These are phyloP conservation scores for Luehdorfia chinensis DNA, from an alignment of 1,140 invertebrate genomes.

Conservation along the genomic window DNA sequence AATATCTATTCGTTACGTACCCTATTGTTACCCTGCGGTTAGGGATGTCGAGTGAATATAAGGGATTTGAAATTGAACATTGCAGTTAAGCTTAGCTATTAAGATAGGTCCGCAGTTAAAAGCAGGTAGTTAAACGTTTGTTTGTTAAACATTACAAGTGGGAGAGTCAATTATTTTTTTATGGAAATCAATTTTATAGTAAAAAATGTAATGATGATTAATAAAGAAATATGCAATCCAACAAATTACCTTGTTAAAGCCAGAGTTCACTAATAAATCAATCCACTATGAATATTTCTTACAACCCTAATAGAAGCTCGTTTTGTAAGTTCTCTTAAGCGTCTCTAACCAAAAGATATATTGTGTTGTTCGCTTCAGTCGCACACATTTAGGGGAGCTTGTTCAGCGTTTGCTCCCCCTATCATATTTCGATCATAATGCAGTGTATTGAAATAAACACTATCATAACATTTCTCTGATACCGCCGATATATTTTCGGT, in stretches of 20 bases:
- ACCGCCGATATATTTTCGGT: slow-evolving; percentile 1
- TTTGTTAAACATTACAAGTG: slow-evolving; percentile 15
- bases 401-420: slow-evolving; percentile 21
- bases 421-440: slow-evolving; percentile 36
- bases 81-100: slow-evolving; percentile 20
- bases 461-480: slow-evolving; percentile 32
- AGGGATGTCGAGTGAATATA: slow-evolving; percentile 56
- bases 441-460: slow-evolving; percentile 36
- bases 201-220: too few relatives aligned
- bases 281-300: slow-evolving; percentile 5
- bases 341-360: slow-evolving; percentile 23
- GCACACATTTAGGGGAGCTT: slow-evolving; percentile 16
- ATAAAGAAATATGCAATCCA: too few relatives aligned
- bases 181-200: too few relatives aligned
- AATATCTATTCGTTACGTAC: slow-evolving; percentile 65
- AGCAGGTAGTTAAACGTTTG: slow-evolving; percentile 19
- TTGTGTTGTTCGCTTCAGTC: slow-evolving; percentile 21
- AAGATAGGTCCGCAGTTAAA: slow-evolving; percentile 4
- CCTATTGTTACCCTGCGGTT: slow-evolving; percentile 60
- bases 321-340: slow-evolving; percentile 15
- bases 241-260: too few relatives aligned
- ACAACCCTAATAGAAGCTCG: slow-evolving; percentile 1
- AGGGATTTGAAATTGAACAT: slow-evolving; percentile 26
- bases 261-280: too few relatives aligned
- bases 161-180: slow-evolving; percentile 16